Evolutionary conservation across 2,113 vertebrate species (phyloP), one percentile per base, ranked within the genome.

Genomic region (Cyanoliseus patagonus): DNA sequence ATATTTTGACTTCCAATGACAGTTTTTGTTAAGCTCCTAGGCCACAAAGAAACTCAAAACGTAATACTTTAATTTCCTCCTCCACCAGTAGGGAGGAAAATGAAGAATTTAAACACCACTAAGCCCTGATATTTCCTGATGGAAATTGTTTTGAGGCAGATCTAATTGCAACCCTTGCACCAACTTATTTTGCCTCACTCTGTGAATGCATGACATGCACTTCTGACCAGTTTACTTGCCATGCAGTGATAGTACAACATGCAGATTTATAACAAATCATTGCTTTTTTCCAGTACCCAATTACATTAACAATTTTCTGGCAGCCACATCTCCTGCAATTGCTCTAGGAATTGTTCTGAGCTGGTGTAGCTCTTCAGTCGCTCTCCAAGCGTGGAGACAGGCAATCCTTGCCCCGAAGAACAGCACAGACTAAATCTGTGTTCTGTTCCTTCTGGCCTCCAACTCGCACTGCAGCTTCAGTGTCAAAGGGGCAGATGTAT

Each of bases 401-500:
- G 86, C 90, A 92, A 78, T 90, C 80, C 76, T 84, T 88, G 73
- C 80, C 94, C 80, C 67, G 37, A 59, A 86, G 85, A 91, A 86
- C 94, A 89, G 86, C 75, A 90, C 66, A 82, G 88, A 86, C 74
- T 82, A 88, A 88, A 88, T 84, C 70, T 94, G 87, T 88, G 94
- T 94, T 93, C 92, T 86, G 75, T 62, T 95, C 94, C 85, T 92
- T 74, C 52, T 94, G 78, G 94, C 73, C 95, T 94, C 73, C 80
- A 79, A 86, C 53, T 86, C 74, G 73, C 9, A 12, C 85, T 83
- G 84, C 79, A 90, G 91, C 66, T 83, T 89, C 94, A 62, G 87
- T 93, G 90, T 96, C 95, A 95, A 93, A 93, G 92, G 95, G 91
- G 83, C 97, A 96, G 94, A 93, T 95, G 97, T 95, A 91, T 59